phyloP scores from a whole-genome alignment of 2,888 invertebrate species.

The Limenitis camilla region DNA sequence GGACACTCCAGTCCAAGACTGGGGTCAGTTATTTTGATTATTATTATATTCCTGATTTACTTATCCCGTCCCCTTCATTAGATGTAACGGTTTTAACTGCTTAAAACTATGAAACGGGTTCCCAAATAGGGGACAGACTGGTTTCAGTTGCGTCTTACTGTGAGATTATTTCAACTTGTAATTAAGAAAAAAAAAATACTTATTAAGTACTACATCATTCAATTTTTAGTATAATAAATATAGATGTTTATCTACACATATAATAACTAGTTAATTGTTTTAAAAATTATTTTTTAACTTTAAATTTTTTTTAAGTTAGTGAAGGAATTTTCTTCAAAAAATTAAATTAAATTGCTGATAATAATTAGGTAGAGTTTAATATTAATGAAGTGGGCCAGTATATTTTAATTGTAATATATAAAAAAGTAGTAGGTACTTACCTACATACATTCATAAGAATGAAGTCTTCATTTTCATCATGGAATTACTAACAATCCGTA shows the following conservation, averaged over 20 bases:
- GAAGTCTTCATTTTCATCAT: not conserved
- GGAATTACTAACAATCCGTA: not conserved
- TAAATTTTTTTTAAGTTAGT: too few species aligned
- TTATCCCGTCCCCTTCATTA: conserved; percentile 72
- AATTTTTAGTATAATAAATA: too few species aligned
- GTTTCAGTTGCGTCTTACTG: conserved; percentile 57
- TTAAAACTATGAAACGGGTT: conserved; percentile 74
- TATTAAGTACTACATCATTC: not conserved
- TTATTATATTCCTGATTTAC: conserved; percentile 61
- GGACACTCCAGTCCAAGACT: conserved; percentile 57
- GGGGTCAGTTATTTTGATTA: conserved; percentile 67
- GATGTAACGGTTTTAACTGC: conserved; percentile 73
- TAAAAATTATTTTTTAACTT: too few species aligned
- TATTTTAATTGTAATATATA: too few species aligned
- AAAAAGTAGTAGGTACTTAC: too few species aligned
- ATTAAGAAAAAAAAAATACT: conserved; percentile 46
- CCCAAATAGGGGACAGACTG: conserved; percentile 58
- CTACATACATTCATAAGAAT: too few species aligned
- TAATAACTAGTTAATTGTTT: too few species aligned
- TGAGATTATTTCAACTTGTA: conserved; percentile 62
- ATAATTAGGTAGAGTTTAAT: too few species aligned
- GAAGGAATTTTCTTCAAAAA: too few species aligned
- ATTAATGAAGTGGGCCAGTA: too few species aligned
- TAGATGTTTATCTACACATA: too few species aligned
- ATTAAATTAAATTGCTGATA: too few species aligned